These are phyloP conservation scores for Procambarus clarkii DNA, from an alignment of 1,140 invertebrate genomes.

Conservation along the genomic window DNA sequence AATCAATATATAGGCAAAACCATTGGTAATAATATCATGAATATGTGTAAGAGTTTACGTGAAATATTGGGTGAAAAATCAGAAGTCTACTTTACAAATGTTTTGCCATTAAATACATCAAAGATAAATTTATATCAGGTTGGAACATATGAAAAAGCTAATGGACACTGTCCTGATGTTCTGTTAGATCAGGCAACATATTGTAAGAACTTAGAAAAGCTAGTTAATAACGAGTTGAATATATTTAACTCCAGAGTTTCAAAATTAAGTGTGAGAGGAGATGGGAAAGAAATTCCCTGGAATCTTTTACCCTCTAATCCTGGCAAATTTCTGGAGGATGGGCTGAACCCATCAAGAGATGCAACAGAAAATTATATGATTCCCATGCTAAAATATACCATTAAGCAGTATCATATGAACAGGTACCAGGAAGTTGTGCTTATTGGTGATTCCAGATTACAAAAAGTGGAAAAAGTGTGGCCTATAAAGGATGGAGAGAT, in stretches of 20 bases:
- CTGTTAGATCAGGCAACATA: not conserved
- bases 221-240: not conserved
- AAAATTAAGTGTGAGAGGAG: not conserved
- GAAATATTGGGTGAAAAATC: not conserved
- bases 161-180: not conserved
- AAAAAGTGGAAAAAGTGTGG: not conserved
- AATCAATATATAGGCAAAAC: not conserved
- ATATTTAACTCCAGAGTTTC: not conserved
- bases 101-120: not conserved
- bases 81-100: not conserved
- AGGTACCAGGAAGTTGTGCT: not conserved
- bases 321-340: not conserved
- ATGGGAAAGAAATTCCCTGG: not conserved
- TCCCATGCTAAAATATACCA: not conserved
- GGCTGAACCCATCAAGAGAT: not conserved
- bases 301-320: not conserved
- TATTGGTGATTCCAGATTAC: not conserved
- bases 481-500: not conserved
- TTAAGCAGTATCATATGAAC: not conserved
- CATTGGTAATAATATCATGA: not conserved
- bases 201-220: not conserved
- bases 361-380: not conserved
- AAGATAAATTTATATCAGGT: not conserved
- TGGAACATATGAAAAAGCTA: not conserved
- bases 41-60: not conserved